Conservation (phyloP, 2,797 vertebrate genomes). For the Acanthiza pusilla region DNA sequence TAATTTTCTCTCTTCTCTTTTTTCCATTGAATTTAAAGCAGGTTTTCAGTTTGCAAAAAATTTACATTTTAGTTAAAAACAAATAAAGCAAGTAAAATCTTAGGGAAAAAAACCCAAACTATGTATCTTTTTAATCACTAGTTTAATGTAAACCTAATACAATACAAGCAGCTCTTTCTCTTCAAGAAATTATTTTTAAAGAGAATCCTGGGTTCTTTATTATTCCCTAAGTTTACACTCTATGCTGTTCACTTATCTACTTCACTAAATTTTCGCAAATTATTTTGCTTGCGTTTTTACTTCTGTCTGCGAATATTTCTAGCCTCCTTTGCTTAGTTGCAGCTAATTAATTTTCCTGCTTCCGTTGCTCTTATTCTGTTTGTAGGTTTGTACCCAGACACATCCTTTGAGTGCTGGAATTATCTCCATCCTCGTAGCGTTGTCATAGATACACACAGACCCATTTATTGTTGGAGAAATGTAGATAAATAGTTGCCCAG, state of each 20-base stretch:
- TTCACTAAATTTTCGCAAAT: neutral
- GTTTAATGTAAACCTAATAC: neutral
- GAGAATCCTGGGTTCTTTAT: neutral
- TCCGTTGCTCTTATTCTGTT: neutral
- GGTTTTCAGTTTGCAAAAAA: neutral
- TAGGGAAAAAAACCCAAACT: neutral
- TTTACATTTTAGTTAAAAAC: neutral
- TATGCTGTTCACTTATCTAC: neutral
- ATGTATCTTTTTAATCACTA: neutral
- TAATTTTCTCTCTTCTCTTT: neutral
- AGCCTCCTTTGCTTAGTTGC: neutral
- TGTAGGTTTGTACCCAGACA: neutral
- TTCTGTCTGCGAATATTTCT: neutral
- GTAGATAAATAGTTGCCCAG: neutral
- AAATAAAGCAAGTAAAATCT: neutral
- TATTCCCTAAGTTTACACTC: neutral
- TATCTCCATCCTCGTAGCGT: neutral
- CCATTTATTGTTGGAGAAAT: neutral
- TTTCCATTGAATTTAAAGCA: neutral
- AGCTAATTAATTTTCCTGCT: neutral
- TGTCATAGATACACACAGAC: constrained; percentile 53
- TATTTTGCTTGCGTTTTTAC: neutral
- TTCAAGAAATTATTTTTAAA: neutral
- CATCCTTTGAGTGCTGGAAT: neutral
- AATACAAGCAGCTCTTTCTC: neutral